Conservation (phyloP, 2,888 invertebrate genomes). For the Melieria crassipennis region DNA sequence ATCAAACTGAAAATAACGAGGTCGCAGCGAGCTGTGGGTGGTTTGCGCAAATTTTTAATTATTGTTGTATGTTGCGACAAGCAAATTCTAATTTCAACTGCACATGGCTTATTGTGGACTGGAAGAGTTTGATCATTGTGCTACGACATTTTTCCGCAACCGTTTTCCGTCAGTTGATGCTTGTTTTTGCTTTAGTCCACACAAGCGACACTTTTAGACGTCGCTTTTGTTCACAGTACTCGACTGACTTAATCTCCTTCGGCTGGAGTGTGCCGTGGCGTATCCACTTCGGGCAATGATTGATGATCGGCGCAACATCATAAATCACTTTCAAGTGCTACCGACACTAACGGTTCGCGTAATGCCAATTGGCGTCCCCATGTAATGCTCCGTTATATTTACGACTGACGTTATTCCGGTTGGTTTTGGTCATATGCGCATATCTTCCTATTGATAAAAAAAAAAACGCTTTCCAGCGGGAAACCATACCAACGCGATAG, state of each 20-base stretch:
- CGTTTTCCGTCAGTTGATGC: too few species aligned
- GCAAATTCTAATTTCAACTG: background rate
- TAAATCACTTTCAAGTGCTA: slow-evolving; percentile 44
- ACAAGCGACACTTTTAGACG: background rate
- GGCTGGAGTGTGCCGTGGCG: background rate
- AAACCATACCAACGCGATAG: too few species aligned
- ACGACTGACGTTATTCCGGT: too few species aligned
- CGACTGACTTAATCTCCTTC: background rate
- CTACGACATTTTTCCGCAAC: too few species aligned
- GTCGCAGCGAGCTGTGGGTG: too few species aligned
- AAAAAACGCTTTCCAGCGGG: too few species aligned
- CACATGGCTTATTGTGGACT: too few species aligned
- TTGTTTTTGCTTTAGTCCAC: background rate
- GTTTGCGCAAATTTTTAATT: slow-evolving; percentile 6
- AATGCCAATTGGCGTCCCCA: slow-evolving; percentile 31
- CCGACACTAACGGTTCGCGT: background rate
- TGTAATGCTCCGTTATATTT: too few species aligned
- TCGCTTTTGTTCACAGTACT: background rate
- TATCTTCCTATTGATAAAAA: too few species aligned
- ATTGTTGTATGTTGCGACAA: background rate
- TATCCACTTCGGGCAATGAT: slow-evolving; percentile 40
- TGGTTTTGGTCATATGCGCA: too few species aligned
- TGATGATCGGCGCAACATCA: slow-evolving; percentile 42
- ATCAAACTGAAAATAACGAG: too few species aligned
- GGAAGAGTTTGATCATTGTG: too few species aligned